These are phyloP conservation scores for Psilopsiagon aymara DNA, from an alignment of 2,113 vertebrate genomes.

Conservation along the genomic window DNA sequence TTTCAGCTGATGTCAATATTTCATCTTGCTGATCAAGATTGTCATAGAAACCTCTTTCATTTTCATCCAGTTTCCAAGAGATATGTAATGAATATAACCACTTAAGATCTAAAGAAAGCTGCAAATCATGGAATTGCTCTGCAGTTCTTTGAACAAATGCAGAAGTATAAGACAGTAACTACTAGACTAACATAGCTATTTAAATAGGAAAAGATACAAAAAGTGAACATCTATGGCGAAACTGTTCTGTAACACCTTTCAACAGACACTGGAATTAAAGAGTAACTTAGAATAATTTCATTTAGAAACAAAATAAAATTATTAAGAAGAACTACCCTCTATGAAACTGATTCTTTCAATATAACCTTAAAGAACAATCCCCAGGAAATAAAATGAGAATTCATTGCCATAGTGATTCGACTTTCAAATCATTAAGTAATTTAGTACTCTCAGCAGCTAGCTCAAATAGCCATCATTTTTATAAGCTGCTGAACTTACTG, in stretches of 20 bases:
- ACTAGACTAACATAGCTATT: not conserved
- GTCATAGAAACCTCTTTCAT: not conserved
- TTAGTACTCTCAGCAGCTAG: not conserved
- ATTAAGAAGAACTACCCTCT: not conserved
- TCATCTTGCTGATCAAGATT: not conserved
- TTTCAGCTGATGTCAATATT: not conserved
- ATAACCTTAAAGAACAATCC: not conserved
- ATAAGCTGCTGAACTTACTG: not conserved
- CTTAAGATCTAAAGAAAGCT: slow-evolving; percentile 9
- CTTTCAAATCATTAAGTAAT: not conserved
- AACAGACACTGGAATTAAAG: not conserved
- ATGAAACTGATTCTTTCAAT: not conserved
- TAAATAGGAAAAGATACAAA: not conserved
- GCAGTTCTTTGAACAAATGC: not conserved
- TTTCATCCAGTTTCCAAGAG: slow-evolving; percentile 19
- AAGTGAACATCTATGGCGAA: not conserved
- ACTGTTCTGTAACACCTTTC: not conserved
- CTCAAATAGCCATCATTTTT: not conserved
- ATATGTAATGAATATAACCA: not conserved
- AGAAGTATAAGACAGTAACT: not conserved
- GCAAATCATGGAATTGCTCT: slow-evolving; percentile 4
- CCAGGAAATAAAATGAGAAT: not conserved
- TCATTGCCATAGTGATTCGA: not conserved
- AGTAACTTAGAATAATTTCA: not conserved
- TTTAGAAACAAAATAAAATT: not conserved